Conservation (phyloP, 2,888 invertebrate species). For the Sinodicranocentrus sp. region DNA sequence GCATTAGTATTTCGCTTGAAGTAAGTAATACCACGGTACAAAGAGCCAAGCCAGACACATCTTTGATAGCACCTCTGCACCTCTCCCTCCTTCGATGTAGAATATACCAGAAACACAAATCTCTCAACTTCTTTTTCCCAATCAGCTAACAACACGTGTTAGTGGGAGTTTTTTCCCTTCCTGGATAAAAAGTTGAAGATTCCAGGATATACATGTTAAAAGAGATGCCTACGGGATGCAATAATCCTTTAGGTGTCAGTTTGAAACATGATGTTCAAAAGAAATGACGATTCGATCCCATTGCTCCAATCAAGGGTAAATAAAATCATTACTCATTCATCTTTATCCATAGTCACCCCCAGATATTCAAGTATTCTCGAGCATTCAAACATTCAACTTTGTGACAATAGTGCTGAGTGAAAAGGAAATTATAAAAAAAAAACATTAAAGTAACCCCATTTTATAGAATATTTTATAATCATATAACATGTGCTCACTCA, state of each 20-base stretch:
- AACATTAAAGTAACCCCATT: too few relatives aligned
- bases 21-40: neutral
- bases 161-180: slow-evolving; percentile 39
- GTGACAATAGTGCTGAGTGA: too few relatives aligned
- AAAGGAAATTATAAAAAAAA: too few relatives aligned
- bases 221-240: neutral
- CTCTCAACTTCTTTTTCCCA: neutral
- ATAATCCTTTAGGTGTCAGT: neutral
- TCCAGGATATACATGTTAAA: neutral
- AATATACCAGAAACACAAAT: neutral
- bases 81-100: neutral
- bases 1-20: neutral
- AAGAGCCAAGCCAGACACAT: neutral
- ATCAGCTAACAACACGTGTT: slow-evolving; percentile 46
- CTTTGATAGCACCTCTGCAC: neutral
- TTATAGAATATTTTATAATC: too few relatives aligned
- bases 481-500: too few relatives aligned
- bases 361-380: too few relatives aligned
- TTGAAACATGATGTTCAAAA: neutral
- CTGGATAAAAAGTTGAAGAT: neutral
- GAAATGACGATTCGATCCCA: too few relatives aligned
- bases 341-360: too few relatives aligned
- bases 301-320: too few relatives aligned
- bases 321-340: neutral
- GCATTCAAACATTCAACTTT: too few relatives aligned